A percentile compares a stretch with the other conserved stretches of the same genome.
Evolutionary conservation across 92 coral and sea anemone species (phyloP).

Genomic region (Bergia puertoricense): DNA sequence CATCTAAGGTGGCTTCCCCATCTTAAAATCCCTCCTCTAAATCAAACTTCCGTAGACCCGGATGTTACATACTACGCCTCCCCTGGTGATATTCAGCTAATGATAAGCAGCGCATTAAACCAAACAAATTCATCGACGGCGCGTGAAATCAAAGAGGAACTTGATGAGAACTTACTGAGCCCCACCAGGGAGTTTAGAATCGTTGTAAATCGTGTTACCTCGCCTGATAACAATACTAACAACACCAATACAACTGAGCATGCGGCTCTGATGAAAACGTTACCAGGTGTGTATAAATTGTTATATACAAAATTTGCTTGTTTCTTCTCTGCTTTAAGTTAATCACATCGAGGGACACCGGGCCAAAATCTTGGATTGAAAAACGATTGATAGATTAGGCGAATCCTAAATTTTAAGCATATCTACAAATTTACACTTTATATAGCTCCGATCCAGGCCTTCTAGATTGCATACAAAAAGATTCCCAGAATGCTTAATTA

Average conservation of each 20-base stretch:
- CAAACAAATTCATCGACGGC: constrained; percentile 49
- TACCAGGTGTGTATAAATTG: constrained; percentile 51
- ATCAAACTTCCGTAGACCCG: constrained; percentile 59
- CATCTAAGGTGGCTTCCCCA: constrained; percentile 80
- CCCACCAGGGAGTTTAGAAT: constrained; percentile 76
- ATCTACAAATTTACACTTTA: too few relatives aligned
- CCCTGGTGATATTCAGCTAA: constrained; percentile 59
- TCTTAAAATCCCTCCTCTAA: constrained; percentile 65
- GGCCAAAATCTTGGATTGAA: too few relatives aligned
- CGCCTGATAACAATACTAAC: constrained; percentile 81
- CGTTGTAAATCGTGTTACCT: constrained; percentile 73
- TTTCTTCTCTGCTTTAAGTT: neutral
- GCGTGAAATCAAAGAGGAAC: constrained; percentile 32
- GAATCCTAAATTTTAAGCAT: too few relatives aligned
- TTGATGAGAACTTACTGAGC: constrained; percentile 66
- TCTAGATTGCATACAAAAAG: too few relatives aligned
- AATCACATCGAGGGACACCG: neutral
- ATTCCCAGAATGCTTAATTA: too few relatives aligned
- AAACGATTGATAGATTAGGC: too few relatives aligned
- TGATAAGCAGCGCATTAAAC: constrained; percentile 49
- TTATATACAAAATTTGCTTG: neutral
- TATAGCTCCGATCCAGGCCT: too few relatives aligned
- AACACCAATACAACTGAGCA: constrained; percentile 68
- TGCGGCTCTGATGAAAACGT: constrained; percentile 46
- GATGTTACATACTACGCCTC: constrained; percentile 71